Conservation (phyloP, 2,113 vertebrate genomes). For the Lates calcarifer region DNA sequence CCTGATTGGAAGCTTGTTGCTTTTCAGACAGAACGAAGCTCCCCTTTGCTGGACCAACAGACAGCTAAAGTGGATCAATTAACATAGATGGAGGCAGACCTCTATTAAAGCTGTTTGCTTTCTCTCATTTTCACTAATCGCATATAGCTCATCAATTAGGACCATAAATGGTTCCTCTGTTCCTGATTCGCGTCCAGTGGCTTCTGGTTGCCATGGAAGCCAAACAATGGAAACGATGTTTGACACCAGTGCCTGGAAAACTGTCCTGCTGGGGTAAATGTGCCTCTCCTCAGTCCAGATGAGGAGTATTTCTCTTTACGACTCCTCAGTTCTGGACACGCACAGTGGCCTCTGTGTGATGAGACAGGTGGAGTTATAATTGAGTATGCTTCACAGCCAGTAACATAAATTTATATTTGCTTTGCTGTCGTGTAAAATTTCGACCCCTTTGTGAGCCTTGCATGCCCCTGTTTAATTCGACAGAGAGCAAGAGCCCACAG, state of each 20-base stretch:
- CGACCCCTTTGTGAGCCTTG: not conserved
- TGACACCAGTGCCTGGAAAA: conserved; percentile 32
- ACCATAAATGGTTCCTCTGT: conserved; percentile 48
- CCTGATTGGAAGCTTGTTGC: conserved; percentile 11
- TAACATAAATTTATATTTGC: conserved; percentile 12
- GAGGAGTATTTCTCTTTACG: conserved; percentile 21
- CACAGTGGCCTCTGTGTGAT: not conserved
- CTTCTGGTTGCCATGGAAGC: conserved; percentile 65
- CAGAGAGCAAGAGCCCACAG: conserved; percentile 32
- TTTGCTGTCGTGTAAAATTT: not conserved
- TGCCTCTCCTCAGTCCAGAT: not conserved
- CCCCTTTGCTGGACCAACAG: conserved; percentile 25
- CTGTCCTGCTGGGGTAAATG: conserved; percentile 9
- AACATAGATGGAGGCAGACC: conserved; percentile 39
- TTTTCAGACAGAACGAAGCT: conserved; percentile 15
- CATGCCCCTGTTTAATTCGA: conserved; percentile 58
- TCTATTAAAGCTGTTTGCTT: conserved; percentile 45
- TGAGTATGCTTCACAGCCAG: not conserved
- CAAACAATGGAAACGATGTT: conserved; percentile 60
- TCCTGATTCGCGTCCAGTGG: conserved; percentile 51
- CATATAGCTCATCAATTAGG: conserved; percentile 59
- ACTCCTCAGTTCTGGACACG: not conserved
- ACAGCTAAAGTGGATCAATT: conserved; percentile 55
- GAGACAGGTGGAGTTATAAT: not conserved
- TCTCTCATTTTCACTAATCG: conserved; percentile 59